Evolutionary conservation across 1,140 invertebrate species (phyloP).

Genomic region (Chrysopa pallens): DNA sequence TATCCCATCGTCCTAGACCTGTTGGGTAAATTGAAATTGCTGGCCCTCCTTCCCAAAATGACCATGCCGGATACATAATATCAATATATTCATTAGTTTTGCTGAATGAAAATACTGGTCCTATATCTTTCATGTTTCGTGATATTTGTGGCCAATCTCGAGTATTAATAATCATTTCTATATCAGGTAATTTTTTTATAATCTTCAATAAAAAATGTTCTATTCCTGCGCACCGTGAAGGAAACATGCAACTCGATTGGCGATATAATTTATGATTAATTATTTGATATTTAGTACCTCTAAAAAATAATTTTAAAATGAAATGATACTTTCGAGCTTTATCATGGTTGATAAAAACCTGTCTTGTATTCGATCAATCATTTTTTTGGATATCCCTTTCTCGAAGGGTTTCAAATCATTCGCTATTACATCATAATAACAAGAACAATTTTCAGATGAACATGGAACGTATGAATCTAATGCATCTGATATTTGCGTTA

Average conservation of each 20-base stretch:
- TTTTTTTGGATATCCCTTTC: conserved; percentile 44
- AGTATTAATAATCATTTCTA: conserved; percentile 78
- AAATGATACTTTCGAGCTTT: conserved; percentile 5
- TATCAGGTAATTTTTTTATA: conserved; percentile 48
- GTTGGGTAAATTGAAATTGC: conserved; percentile 84
- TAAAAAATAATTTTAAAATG: conserved; percentile 17
- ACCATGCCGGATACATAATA: conserved; percentile 94
- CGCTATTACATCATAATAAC: conserved; percentile 41
- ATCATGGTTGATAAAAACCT: conserved; percentile 22
- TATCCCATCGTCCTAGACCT: conserved; percentile 81
- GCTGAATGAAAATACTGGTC: conserved; percentile 88
- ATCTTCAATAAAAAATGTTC: conserved; percentile 71
- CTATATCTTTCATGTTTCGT: conserved; percentile 34
- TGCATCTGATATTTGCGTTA: conserved; percentile 22
- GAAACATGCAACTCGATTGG: conserved; percentile 76
- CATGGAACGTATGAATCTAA: conserved; percentile 25
- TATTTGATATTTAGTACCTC: conserved; percentile 73
- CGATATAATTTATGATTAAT: conserved; percentile 65
- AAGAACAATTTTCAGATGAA: conserved; percentile 32
- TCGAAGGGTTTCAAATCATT: conserved; percentile 52
- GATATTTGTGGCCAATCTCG: conserved; percentile 83
- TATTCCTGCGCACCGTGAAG: conserved; percentile 72
- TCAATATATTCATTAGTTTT: conserved; percentile 76
- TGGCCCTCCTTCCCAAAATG: conserved; percentile 94
- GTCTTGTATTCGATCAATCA: conserved; percentile 35